Conservation (phyloP, 1,140 invertebrate species). For the Diploscapter pachys region DNA sequence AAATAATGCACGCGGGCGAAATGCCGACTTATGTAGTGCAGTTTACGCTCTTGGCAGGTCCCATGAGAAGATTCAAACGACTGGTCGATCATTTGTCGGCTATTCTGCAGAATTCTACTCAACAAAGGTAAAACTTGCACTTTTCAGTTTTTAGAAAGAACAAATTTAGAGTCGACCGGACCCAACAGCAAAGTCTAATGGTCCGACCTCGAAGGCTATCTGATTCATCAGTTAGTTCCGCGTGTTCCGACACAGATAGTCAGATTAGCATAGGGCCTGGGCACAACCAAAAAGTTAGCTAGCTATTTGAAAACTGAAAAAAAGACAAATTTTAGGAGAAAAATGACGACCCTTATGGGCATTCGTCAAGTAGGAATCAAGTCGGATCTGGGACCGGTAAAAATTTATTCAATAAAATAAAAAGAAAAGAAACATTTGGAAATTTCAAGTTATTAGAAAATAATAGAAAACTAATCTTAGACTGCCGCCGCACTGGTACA, state of each 20-base stretch:
- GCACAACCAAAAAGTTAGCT: constrained; percentile 15
- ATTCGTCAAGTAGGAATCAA: background rate
- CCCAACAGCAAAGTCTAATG: constrained; percentile 44
- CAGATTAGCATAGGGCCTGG: too few species aligned
- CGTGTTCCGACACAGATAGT: constrained; percentile 43
- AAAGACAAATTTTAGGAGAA: background rate
- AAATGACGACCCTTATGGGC: background rate
- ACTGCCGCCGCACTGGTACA: too few species aligned
- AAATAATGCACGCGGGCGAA: constrained; percentile 37
- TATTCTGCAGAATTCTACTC: constrained; percentile 45
- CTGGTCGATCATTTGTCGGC: constrained; percentile 51
- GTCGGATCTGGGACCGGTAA: constrained; percentile 3
- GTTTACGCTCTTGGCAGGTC: constrained; percentile 48
- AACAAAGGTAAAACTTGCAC: constrained; percentile 42
- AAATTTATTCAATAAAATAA: background rate
- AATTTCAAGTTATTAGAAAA: background rate
- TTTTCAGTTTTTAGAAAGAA: background rate
- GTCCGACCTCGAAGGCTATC: constrained; percentile 46
- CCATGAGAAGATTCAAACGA: constrained; percentile 49
- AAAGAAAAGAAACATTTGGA: background rate
- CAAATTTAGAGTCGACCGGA: constrained; percentile 32
- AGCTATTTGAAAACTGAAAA: background rate
- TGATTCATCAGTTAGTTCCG: constrained; percentile 44
- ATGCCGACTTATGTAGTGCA: constrained; percentile 54
- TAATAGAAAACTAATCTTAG: too few species aligned